Conservation (phyloP, 2,113 vertebrate species). For the Syngnathus scovelli region DNA sequence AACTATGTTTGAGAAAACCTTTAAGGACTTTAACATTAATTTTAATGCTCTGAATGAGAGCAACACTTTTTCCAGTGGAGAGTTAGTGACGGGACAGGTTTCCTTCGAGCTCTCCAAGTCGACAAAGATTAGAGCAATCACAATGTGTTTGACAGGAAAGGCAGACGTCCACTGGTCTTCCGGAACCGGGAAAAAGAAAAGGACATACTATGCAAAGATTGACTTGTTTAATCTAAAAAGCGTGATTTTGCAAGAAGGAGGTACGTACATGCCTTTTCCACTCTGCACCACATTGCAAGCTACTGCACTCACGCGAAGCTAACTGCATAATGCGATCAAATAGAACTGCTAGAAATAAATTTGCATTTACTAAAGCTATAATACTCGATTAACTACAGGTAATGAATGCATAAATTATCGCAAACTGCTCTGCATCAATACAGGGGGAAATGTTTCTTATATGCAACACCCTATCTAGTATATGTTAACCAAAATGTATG, state of each 20-base stretch:
- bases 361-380: neutral
- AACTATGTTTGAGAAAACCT: constrained; percentile 32
- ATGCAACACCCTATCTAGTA: no score
- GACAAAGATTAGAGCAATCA: constrained; percentile 32
- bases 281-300: neutral
- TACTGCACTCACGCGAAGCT: neutral
- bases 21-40: constrained; percentile 42
- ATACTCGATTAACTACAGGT: neutral
- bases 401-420: neutral
- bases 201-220: neutral
- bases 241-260: constrained; percentile 17
- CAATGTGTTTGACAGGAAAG: constrained; percentile 18
- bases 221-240: constrained; percentile 22
- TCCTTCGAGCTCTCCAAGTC: constrained; percentile 38
- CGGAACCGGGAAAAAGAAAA: neutral
- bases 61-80: constrained; percentile 15
- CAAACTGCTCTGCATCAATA: no score
- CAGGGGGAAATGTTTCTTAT: no score
- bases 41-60: constrained; percentile 18
- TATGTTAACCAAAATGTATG: no score
- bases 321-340: neutral
- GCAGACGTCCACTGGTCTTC: constrained; percentile 28
- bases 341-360: neutral
- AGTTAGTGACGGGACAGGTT: constrained; percentile 34
- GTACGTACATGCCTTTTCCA: neutral